Evolutionary conservation across 2,113 vertebrate species (phyloP).

Genomic region (Siphamia tubifer): DNA sequence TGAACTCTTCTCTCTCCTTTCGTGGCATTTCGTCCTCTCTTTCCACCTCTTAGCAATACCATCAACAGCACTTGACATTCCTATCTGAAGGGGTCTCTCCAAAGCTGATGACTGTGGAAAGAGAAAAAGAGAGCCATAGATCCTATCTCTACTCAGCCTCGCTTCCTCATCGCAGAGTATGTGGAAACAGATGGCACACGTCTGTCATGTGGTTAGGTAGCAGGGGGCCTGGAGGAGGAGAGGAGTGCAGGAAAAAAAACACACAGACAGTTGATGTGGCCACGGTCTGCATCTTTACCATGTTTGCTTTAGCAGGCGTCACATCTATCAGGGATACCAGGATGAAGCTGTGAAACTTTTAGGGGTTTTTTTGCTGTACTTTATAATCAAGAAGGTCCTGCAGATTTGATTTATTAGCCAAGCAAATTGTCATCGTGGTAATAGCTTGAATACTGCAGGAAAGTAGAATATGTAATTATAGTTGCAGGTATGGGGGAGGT

Average conservation of each 20-base stretch:
- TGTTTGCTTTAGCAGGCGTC: not conserved
- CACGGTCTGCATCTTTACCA: conserved; percentile 30
- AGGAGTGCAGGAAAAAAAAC: conserved; percentile 42
- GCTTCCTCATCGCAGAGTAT: conserved; percentile 29
- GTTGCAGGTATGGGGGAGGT: conserved; percentile 62
- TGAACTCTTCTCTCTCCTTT: not conserved
- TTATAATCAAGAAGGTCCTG: conserved; percentile 20
- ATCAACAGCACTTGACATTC: conserved; percentile 46
- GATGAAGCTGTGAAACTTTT: conserved; percentile 17
- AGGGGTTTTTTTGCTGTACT: conserved; percentile 16
- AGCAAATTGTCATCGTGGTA: conserved; percentile 40
- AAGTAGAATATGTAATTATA: conserved; percentile 57
- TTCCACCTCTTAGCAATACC: conserved; percentile 5
- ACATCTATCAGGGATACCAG: conserved; percentile 9
- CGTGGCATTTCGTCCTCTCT: conserved; percentile 21
- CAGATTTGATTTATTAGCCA: conserved; percentile 48
- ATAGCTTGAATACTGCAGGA: conserved; percentile 38
- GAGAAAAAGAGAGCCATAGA: conserved; percentile 46
- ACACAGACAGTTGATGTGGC: conserved; percentile 49
- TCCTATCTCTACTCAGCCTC: conserved; percentile 58
- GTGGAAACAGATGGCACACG: conserved; percentile 65
- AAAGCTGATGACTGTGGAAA: conserved; percentile 40
- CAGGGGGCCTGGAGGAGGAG: conserved; percentile 41
- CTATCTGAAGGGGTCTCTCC: conserved; percentile 45
- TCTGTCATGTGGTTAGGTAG: conserved; percentile 69